These are phyloP conservation scores for Thalassophryne amazonica DNA, from an alignment of 2,797 vertebrate species.

Conservation along the genomic window DNA sequence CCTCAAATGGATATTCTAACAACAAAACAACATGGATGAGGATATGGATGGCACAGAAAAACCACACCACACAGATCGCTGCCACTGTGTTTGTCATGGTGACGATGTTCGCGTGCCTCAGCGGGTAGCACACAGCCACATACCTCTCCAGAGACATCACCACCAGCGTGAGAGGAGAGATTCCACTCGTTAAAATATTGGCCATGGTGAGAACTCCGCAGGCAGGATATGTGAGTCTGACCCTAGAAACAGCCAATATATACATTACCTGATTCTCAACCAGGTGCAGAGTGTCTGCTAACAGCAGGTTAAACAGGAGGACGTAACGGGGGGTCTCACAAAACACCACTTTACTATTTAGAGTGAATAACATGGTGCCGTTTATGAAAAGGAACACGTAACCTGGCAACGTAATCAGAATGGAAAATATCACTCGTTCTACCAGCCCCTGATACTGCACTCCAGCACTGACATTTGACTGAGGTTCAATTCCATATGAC, in stretches of 20 bases:
- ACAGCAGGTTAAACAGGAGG: slow-evolving; percentile 33
- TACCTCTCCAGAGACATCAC: slow-evolving; percentile 65
- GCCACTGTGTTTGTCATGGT: slow-evolving; percentile 33
- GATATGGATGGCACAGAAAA: slow-evolving; percentile 2
- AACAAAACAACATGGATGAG: slow-evolving; percentile 5
- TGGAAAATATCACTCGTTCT: neutral
- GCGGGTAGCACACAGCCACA: slow-evolving; percentile 52
- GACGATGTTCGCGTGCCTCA: slow-evolving; percentile 44
- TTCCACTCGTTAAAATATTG: neutral
- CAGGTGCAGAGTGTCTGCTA: slow-evolving; percentile 44
- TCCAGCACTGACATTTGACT: neutral
- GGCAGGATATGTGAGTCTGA: neutral
- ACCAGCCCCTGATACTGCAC: neutral
- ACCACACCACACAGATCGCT: slow-evolving; percentile 21
- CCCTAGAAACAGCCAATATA: neutral
- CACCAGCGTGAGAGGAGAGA: slow-evolving; percentile 49
- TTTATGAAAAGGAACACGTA: slow-evolving; percentile 19
- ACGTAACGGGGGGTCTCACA: slow-evolving; percentile 52
- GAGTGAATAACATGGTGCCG: slow-evolving; percentile 36
- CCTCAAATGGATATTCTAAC: neutral
- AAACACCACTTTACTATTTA: slow-evolving; percentile 46
- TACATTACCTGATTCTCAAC: neutral
- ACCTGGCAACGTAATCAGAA: neutral
- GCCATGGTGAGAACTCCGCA: slow-evolving; percentile 30
- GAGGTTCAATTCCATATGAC: too few relatives aligned